Evolutionary conservation across 2,113 vertebrate species (phyloP).

Genomic region (Thymallus thymallus): DNA sequence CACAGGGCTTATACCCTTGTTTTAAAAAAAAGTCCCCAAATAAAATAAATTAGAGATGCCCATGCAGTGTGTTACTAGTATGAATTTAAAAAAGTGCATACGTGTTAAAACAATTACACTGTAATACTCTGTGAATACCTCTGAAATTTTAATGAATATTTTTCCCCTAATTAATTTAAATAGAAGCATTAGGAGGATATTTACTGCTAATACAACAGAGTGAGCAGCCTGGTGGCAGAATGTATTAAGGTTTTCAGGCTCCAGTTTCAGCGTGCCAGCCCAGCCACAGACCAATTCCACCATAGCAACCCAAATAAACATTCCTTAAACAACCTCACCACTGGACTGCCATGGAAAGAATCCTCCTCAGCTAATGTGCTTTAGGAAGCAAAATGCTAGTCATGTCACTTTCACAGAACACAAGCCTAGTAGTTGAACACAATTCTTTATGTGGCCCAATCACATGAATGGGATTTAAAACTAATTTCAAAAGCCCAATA

Average conservation of each 20-base stretch:
- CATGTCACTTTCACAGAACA: constrained; percentile 4
- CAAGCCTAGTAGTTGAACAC: constrained; percentile 11
- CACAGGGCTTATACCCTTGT: not conserved
- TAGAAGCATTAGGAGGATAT: constrained; percentile 40
- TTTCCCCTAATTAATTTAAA: constrained; percentile 45
- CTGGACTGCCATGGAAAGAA: constrained; percentile 38
- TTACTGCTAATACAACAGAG: not conserved
- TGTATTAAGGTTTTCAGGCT: constrained; percentile 46
- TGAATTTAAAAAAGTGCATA: not conserved
- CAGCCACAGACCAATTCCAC: constrained; percentile 54
- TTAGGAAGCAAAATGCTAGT: constrained; percentile 32
- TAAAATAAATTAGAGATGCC: too few relatives aligned
- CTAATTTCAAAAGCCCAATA: not conserved
- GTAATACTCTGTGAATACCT: constrained; percentile 24
- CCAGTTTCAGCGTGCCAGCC: constrained; percentile 49
- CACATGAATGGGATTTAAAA: not conserved
- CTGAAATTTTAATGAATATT: constrained; percentile 54
- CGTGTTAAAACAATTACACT: constrained; percentile 12
- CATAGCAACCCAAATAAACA: constrained; percentile 76
- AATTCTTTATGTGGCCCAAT: not conserved
- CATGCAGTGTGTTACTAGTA: too few relatives aligned
- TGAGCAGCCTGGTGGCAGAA: constrained; percentile 31
- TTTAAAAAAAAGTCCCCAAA: too few relatives aligned
- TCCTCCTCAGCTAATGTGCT: constrained; percentile 22
- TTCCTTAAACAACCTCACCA: constrained; percentile 28